Evolutionary conservation across 37 sponge, comb jelly and placozoan genomes (phyloP), one percentile per base, ranked within the genome.

Genomic region (Halichondria panicea): DNA sequence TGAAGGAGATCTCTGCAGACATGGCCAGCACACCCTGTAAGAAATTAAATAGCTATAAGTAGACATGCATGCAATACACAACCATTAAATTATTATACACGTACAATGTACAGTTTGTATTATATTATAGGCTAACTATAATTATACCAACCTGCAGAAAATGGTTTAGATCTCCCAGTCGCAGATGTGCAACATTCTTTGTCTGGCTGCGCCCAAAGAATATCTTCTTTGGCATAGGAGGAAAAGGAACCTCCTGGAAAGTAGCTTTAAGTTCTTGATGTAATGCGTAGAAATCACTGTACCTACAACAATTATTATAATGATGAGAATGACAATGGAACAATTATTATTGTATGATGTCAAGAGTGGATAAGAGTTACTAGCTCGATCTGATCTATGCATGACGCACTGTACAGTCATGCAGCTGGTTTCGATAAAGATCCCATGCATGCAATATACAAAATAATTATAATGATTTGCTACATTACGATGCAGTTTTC

Each of bases 161-260:
- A 0, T 18, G 1, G 22, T 89, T 70, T 22, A 89, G 73, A 2
- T 89, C 89, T 21, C 45, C 68, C 89, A 83, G 78, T 70, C 89
- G 40, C 54, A 84, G 75, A 45, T 60, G 22, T 18, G 89, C 89
- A 12, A 89, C 89, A 66, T 50, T 30, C 38, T 65, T 77, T 13
- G 79, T 69, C 71, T 89, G 89, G 42, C 89, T 89, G 0, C 89
- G 79, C 1, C 89, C 84, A 79, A 89, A 82, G 50, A 78, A 60
- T 33, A 83, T 83, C 71, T 83, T 89, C 54, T 83, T 83, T 0
- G 89, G 89, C 38, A 89, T 57, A n/a, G 80, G 21, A 25, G 89
- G 89, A 2, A 89, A 54, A 15, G 39, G 34, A 28, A 40, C 33
- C 22, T 21, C 19, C 7, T 80, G 80, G 40, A 76, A 78, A 28